Evolutionary conservation across 2,888 invertebrate genomes (phyloP), one percentile per base, ranked within the genome.

Genomic region (Leucoma salicis): DNA sequence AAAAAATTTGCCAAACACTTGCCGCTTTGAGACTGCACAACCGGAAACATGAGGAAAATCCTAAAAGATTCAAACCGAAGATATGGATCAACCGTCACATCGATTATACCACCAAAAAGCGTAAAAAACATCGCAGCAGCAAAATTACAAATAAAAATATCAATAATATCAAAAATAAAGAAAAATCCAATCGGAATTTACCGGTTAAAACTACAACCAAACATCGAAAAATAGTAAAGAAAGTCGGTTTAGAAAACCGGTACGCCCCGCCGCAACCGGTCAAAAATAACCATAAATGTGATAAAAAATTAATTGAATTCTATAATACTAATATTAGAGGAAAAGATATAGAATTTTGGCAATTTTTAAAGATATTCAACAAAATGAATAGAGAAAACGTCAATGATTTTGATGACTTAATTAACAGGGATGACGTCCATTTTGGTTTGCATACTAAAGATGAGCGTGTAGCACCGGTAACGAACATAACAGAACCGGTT

Each of bases 311-410:
- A 0, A 81, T 68, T 13, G 67, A 78, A 0, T 88, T 88, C 41
- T 88, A 82, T 31, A 67, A 79, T 14, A 74, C 66, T 0, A 81
- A 86, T 12, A 74, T 87, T 0, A 73, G 77, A 49, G 87, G 87
- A 0, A 72, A 74, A 0, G 80, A 86, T 33, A 70, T 87, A 1
- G 84, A 85, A 14, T 88, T 88, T 31, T 83, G 85, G 80, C 86
- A 88, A 16, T 88, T 88, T 48, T 35, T 86, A 10, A 86, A 86
- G 39, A 84, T 86, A 1, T 87, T 70, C 36, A 87, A 87, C 43
- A 79, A 74, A 52, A 81, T 88, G 73, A 58, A 70, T 0, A 48
- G 70, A 1, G 85, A 86, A 1, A 77, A 82, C 14, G 54, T 84
- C 0, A 71, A 72, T 0, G 77, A 80, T 57, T 82, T 84, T 18